Evolutionary conservation across 2,888 invertebrate genomes (phyloP).

Genomic region (Cheilosia urbana): DNA sequence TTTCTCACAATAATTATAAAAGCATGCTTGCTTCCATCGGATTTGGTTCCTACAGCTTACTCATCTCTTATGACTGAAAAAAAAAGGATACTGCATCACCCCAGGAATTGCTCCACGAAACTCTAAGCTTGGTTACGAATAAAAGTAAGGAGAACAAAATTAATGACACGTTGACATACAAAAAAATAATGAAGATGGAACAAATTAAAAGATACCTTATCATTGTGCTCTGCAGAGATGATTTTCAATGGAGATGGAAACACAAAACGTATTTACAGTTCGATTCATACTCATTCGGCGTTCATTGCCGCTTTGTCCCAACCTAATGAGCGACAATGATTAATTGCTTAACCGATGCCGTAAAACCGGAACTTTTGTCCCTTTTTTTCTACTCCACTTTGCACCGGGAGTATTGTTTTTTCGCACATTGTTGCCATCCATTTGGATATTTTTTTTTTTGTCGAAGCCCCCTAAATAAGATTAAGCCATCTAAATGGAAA

Average conservation of each 20-base stretch:
- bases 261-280: constrained; percentile 51
- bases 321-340: constrained; percentile 66
- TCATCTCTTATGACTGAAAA: no score
- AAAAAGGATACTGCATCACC: no score
- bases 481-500: constrained; percentile 72
- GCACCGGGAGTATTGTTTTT: constrained; percentile 18
- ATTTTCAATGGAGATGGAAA: constrained; percentile 36
- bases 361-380: constrained; percentile 57
- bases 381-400: constrained; percentile 44
- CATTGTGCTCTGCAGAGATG: constrained; percentile 15
- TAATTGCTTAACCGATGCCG: constrained; percentile 66
- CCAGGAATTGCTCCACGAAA: background rate
- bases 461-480: constrained; percentile 52
- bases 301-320: constrained; percentile 44
- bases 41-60: no score
- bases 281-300: constrained; percentile 40
- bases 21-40: no score
- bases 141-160: constrained; percentile 7
- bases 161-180: constrained; percentile 56
- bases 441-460: constrained; percentile 25
- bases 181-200: constrained; percentile 61
- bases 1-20: no score
- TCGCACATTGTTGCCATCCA: constrained; percentile 6
- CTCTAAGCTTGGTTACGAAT: background rate
- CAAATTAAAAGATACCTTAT: constrained; percentile 61